Evolutionary conservation across 2,888 invertebrate genomes (phyloP), one percentile per base, ranked within the genome.

Genomic region (Notodonta ziczac): DNA sequence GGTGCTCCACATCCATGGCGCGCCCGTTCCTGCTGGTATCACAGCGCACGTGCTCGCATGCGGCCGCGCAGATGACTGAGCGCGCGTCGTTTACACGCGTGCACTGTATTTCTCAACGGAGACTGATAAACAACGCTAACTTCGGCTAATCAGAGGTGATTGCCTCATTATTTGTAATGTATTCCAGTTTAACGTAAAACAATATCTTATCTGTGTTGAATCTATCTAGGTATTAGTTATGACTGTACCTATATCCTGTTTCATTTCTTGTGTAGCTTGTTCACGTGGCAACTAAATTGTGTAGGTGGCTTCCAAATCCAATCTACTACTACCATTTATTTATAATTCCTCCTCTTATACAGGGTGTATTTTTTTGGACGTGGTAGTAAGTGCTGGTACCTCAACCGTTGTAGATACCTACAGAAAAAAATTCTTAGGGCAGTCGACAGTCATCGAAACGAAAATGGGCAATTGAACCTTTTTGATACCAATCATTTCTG

Each of bases 91-190:
- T 76, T 80, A 77, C 75, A 70, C 78, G 78, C 76, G 77, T 76
- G 68, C 69, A 73, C 72, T 77, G 76, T 78, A 82, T 83, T 81
- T 84, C 83, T 80, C 78, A 76, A 76, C 75, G 72, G 72, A 66
- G 74, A 76, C 82, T 86, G 89, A 91, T 90, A 90, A 89, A 86
- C 78, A 80, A 72, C 68, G 73, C 77, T 73, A 73, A 74, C 81
- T 81, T 80, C 77, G 72, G 72, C 76, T 86, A 84, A 89, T 89
- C 86, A 81, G 73, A 70, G 76, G 80, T 72, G 68, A 67, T 82
- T 83, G 78, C 73, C 72, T 81, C 73, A 77, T 64, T 69, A 66
- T 69, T 70, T 66, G 32, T 62, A 63, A 61, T 46, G 10, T 65
- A 64, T 64, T 65, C 60, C 56, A 57, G 57, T 65, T 65, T 59